Conservation (phyloP, 2,888 invertebrate genomes). For the Yponomeuta plumbellus region DNA sequence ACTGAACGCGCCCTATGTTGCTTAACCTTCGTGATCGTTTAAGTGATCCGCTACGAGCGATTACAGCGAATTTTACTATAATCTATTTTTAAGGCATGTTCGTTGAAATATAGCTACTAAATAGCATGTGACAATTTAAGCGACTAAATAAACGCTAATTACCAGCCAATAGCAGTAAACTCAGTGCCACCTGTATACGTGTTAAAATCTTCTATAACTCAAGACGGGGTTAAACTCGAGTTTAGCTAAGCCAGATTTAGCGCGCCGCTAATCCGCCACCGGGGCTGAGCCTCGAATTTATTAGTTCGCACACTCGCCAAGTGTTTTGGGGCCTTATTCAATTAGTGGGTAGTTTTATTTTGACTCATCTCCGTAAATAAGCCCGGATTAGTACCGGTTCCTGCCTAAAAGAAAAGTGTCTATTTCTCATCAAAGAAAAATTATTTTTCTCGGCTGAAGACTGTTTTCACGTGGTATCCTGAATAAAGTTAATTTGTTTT, state of each 20-base stretch:
- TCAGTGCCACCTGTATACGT: not conserved
- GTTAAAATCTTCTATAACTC: conserved; percentile 9
- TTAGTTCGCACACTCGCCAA: not conserved
- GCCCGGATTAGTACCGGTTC: not conserved
- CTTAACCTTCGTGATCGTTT: no score
- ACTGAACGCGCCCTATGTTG: no score
- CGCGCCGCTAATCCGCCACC: conserved; percentile 10
- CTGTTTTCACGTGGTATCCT: no score
- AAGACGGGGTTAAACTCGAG: conserved; percentile 10
- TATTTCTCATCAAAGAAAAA: no score
- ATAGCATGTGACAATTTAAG: no score
- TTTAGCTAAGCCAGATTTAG: conserved; percentile 13
- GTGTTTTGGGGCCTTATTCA: not conserved
- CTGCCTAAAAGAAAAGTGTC: no score
- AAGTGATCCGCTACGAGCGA: no score
- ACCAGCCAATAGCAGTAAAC: not conserved
- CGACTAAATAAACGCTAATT: not conserved
- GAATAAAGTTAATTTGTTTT: no score
- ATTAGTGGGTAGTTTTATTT: conserved; percentile 7
- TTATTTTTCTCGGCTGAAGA: no score
- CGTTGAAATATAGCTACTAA: no score
- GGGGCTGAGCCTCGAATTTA: conserved; percentile 4
- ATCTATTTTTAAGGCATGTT: no score
- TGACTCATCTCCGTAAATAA: not conserved
- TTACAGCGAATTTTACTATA: no score